Conservation (phyloP, 2,797 vertebrate genomes). For the Oryzias sinensis region DNA sequence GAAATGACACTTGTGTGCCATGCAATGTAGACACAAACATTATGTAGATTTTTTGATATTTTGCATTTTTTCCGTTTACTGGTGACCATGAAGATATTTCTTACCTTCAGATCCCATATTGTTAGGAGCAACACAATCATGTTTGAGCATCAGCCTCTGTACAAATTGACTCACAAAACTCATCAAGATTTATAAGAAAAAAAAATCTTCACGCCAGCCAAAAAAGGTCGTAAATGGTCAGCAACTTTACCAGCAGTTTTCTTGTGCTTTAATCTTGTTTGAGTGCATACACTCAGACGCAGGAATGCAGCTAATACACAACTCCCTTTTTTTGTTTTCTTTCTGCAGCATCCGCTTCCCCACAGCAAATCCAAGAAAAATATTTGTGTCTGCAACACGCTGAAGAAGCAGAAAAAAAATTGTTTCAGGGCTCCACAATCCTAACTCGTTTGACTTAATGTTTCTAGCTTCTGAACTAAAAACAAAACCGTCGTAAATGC, state of each 20-base stretch:
- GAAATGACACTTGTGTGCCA: too few species aligned
- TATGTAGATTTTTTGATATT: too few species aligned
- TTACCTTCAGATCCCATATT: too few species aligned
- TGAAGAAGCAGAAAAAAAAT: constrained; percentile 43
- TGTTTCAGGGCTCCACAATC: constrained; percentile 40
- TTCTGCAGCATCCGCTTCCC: constrained; percentile 56
- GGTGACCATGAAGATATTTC: too few species aligned
- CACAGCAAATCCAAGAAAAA: constrained; percentile 68
- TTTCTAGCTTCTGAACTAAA: constrained; percentile 28
- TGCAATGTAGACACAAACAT: too few species aligned
- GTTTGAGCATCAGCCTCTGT: too few species aligned
- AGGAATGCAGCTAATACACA: constrained; percentile 65
- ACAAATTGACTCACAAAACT: too few species aligned
- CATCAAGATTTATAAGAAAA: background rate
- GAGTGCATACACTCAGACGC: constrained; percentile 29
- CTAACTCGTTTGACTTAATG: constrained; percentile 37
- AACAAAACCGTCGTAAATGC: constrained; percentile 17
- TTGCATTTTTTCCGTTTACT: too few species aligned
- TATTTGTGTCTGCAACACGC: constrained; percentile 65
- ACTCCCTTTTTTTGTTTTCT: constrained; percentile 59
- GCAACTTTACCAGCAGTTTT: constrained; percentile 4
- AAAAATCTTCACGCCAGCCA: constrained; percentile 2
- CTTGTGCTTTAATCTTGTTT: constrained; percentile 11
- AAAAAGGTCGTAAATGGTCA: constrained; percentile 3
- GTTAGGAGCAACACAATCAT: too few species aligned